Conservation (phyloP, 2,113 vertebrate genomes). For the Mastomys coucha region DNA sequence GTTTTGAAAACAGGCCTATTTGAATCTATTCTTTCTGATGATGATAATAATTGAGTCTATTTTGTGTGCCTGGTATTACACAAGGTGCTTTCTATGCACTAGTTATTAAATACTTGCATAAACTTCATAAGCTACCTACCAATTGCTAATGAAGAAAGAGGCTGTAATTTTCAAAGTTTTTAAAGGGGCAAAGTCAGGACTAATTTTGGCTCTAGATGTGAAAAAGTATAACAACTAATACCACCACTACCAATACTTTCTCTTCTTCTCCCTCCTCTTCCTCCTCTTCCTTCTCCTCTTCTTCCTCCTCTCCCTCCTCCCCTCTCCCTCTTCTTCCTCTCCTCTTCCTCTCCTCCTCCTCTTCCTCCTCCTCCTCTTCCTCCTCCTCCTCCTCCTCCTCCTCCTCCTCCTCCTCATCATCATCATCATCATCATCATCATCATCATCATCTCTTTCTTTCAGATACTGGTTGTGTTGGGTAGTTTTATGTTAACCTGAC, state of each 20-base stretch:
- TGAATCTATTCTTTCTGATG: neutral
- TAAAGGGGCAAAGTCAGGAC: neutral
- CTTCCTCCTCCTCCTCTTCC: too few species aligned
- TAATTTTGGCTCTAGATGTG: neutral
- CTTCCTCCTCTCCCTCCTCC: too few species aligned
- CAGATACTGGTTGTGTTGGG: neutral
- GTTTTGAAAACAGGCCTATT: neutral
- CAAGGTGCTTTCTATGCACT: neutral
- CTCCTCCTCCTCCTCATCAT: too few species aligned
- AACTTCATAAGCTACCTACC: neutral
- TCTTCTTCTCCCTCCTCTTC: too few species aligned
- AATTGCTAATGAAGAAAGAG: constrained; percentile 41
- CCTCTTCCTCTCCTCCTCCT: too few species aligned
- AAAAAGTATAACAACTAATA: neutral
- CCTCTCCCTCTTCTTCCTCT: too few species aligned
- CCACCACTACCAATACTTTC: neutral
- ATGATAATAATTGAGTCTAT: neutral
- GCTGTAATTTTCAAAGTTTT: constrained; percentile 25
- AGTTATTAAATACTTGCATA: neutral
- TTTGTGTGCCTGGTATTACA: neutral
- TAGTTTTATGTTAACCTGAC: neutral
- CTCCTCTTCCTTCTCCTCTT: too few species aligned
- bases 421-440: too few species aligned
- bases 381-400: too few species aligned
- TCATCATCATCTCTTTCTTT: neutral